Percentiles rank a stretch among this genome's conserved stretches.
phyloP scores from a whole-genome alignment of 2,888 invertebrate genomes.

The Smittia sp. region DNA sequence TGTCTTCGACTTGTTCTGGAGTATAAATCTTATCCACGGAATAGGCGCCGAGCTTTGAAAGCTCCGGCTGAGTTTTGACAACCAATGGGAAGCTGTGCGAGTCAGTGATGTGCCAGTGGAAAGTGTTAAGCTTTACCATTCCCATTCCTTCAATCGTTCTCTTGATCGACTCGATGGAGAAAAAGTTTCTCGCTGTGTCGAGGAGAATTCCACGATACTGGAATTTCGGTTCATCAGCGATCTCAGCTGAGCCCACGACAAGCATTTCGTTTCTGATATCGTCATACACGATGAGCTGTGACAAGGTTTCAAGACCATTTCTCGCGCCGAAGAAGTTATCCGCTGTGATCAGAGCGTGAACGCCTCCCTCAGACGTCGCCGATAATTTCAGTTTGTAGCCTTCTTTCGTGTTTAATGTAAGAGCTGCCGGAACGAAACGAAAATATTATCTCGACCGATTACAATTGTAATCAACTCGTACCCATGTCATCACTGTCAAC shows the following conservation, averaged over 20 bases:
- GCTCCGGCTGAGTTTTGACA: conserved; percentile 67
- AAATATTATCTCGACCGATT: conserved; percentile 46
- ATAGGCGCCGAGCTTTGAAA: conserved; percentile 76
- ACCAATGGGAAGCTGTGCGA: conserved; percentile 91
- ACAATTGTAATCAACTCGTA: not conserved
- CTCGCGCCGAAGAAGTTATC: conserved; percentile 62
- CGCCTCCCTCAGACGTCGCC: conserved; percentile 50
- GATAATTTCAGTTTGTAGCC: conserved; percentile 53
- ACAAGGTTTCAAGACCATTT: conserved; percentile 61
- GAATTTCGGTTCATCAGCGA: conserved; percentile 79
- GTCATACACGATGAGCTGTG: conserved; percentile 52
- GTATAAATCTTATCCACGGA: conserved; percentile 67
- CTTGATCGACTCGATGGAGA: conserved; percentile 69
- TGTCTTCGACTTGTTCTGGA: conserved; percentile 56
- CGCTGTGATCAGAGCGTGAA: conserved; percentile 56
- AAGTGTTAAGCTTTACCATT: conserved; percentile 83
- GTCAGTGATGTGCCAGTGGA: conserved; percentile 95
- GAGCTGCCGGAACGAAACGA: conserved; percentile 43
- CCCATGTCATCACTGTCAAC: conserved; percentile 46
- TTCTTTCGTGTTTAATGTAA: conserved; percentile 59
- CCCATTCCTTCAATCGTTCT: conserved; percentile 83
- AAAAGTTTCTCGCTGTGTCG: conserved; percentile 88
- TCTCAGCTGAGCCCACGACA: conserved; percentile 62
- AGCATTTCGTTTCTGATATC: conserved; percentile 54
- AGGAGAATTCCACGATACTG: conserved; percentile 83